Evolutionary conservation across 2,888 invertebrate species (phyloP).

Genomic region (Acleris holmiana): DNA sequence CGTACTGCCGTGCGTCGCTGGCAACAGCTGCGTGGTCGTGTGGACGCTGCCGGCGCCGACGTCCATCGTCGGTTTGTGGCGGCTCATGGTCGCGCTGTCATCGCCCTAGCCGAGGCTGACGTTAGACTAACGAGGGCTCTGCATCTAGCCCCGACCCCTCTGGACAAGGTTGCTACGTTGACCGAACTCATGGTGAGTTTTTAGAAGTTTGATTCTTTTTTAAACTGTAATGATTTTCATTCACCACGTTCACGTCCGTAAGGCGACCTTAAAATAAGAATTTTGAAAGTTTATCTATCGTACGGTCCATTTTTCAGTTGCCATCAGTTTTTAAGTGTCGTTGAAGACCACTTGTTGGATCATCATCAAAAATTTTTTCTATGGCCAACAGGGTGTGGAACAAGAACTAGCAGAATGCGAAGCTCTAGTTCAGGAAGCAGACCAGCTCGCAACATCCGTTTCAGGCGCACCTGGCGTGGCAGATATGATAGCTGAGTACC

Average conservation of each 20-base stretch:
- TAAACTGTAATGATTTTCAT: too few relatives aligned
- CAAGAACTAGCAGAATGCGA: conserved; percentile 68
- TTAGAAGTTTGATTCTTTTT: too few relatives aligned
- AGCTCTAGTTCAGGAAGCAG: conserved; percentile 66
- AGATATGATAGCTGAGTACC: conserved; percentile 73
- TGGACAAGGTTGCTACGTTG: conserved; percentile 68
- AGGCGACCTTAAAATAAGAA: too few relatives aligned
- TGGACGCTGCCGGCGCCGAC: conserved; percentile 84
- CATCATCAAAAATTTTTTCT: not conserved
- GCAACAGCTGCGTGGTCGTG: conserved; percentile 86
- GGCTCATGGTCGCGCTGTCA: conserved; percentile 88
- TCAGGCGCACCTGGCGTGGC: conserved; percentile 56
- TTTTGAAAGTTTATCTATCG: too few relatives aligned
- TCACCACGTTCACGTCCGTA: too few relatives aligned
- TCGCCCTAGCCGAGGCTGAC: conserved; percentile 89
- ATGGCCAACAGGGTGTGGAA: conserved; percentile 62
- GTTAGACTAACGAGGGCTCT: conserved; percentile 88
- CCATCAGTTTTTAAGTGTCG: too few relatives aligned
- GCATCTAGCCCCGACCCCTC: conserved; percentile 82
- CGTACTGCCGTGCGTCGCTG: conserved; percentile 87
- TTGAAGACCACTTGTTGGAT: not conserved
- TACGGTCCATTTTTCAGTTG: too few relatives aligned
- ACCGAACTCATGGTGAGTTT: conserved; percentile 77
- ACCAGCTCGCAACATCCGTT: conserved; percentile 61
- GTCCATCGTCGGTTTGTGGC: conserved; percentile 88